Base-by-base conservation (phyloP, 2,888 invertebrate genomes). In the Philereme vetulata region DNA sequence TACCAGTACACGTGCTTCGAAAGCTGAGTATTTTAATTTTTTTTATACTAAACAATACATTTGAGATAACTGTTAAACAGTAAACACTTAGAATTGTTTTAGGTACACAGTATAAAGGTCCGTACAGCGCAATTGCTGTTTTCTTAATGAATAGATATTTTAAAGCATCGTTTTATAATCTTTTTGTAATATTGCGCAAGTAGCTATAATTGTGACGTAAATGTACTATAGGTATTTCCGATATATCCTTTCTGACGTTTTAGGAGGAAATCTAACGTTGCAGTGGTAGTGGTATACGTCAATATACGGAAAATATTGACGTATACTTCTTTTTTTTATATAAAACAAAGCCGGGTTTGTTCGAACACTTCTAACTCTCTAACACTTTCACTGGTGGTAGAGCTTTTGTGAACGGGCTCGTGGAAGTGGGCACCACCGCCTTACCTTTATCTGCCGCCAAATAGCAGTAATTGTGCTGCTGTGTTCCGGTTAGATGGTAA, bases 211-310 rank as follows among this genome's bases (percentile, higher is more conserved):
- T 42, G 36, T 44, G 45, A 51, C 47, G 57, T 51, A 9, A 5
- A 35, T 42, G 4, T 33, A 38, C n/a, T 0, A 21, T 45, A 4
- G 56, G 51, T 48, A 48, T 57, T 57, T 32, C 56, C 57, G 5
- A 38, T 21, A 21, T 10, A 21, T 35, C 35, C 11, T 1, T 43
- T 10, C 43, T 52, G 47, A 43, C 57, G 56, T 51, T 35, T 46
- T 50, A 45, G 2, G 40, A 56, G 56, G 56, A 56, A 21, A 38
- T 44, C 36, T 1, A 10, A 1, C 4, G 11, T n/a, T n/a, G n/a
- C n/a, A n/a, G n/a, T n/a, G n/a, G n/a, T 4, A 7, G 5, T 42
- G 10, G 10, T 7, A 4, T 44, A 3, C 4, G 44, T 7, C 5
- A 44, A 10, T 34, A 9, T 5, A 11, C 8, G 36, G 35, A 57